A percentile compares a stretch with the other conserved stretches of the same genome.
phyloP scores from a whole-genome alignment of 2,113 vertebrate genomes.

The Psilopogon haemacephalus region DNA sequence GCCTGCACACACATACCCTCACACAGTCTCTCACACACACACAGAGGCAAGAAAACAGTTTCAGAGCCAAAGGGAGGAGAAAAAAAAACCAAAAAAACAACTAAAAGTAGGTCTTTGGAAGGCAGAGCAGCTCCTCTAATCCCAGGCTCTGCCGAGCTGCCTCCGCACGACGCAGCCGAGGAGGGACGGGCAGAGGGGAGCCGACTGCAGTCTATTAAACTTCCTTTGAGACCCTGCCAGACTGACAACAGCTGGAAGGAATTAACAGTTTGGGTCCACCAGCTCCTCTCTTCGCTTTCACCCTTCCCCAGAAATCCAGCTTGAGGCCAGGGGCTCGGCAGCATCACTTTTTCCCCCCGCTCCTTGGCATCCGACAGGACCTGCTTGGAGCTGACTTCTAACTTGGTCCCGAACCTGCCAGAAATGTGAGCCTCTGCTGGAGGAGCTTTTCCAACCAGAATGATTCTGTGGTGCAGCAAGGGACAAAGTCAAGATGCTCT shows the following conservation, averaged over 20 bases:
- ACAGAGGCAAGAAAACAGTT: background rate
- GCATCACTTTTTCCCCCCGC: conserved; percentile 49
- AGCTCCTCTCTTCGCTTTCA: conserved; percentile 20
- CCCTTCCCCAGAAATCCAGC: conserved; percentile 21
- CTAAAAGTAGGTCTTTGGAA: conserved; percentile 11
- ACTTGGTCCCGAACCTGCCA: background rate
- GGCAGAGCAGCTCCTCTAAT: conserved; percentile 44
- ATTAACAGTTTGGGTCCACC: conserved; percentile 59
- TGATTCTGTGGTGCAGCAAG: too few species aligned
- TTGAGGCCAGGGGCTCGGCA: background rate
- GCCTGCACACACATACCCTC: background rate
- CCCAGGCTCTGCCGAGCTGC: conserved; percentile 19
- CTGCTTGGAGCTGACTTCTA: background rate
- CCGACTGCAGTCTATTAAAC: conserved; percentile 69
- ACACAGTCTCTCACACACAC: background rate
- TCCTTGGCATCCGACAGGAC: background rate
- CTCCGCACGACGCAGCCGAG: background rate
- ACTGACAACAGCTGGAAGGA: conserved; percentile 73
- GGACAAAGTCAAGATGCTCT: too few species aligned
- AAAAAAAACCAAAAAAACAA: too few species aligned
- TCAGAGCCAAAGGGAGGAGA: conserved; percentile 41
- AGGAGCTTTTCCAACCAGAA: too few species aligned
- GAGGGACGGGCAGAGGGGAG: conserved; percentile 39
- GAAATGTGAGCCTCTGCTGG: background rate
- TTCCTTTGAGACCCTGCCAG: conserved; percentile 73